Percentiles rank a stretch among this genome's conserved stretches.
These are phyloP conservation scores for Drosophila albomicans DNA, from an alignment of 1,140 invertebrate genomes.

Conservation along the genomic window DNA sequence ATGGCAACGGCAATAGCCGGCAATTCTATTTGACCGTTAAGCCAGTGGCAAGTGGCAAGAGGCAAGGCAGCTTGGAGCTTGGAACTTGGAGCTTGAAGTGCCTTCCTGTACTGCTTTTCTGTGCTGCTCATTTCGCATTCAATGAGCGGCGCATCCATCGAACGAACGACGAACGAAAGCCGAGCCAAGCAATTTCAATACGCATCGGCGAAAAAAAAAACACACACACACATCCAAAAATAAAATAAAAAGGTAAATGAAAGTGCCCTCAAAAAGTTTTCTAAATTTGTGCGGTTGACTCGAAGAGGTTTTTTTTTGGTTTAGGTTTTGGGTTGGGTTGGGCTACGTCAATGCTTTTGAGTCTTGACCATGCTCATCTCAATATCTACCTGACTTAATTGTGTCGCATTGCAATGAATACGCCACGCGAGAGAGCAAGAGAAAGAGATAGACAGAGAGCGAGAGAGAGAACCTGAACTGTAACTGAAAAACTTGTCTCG, in stretches of 20 bases:
- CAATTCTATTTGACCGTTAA: constrained; percentile 77
- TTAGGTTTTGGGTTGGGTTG: constrained; percentile 28
- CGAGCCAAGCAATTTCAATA: constrained; percentile 79
- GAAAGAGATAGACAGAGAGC: constrained; percentile 1
- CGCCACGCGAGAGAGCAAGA: constrained; percentile 30
- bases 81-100: constrained; percentile 26
- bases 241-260: constrained; percentile 75
- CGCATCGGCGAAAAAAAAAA: constrained; percentile 68
- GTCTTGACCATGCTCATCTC: constrained; percentile 35
- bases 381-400: constrained; percentile 64
- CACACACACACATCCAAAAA: neutral
- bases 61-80: neutral
- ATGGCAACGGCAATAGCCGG: constrained; percentile 36
- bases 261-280: constrained; percentile 83
- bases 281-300: constrained; percentile 75
- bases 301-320: constrained; percentile 33
- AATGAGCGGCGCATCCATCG: constrained; percentile 76
- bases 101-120: constrained; percentile 44
- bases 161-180: constrained; percentile 62
- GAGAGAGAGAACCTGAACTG: constrained; percentile 41
- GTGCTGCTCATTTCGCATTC: constrained; percentile 76
- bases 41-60: constrained; percentile 40
- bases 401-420: constrained; percentile 75
- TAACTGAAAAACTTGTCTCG: constrained; percentile 38
- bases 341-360: constrained; percentile 15